Evolutionary conservation across 2,888 invertebrate genomes (phyloP), one percentile per base, ranked within the genome.

Genomic region (Ichneumoninae sp.): DNA sequence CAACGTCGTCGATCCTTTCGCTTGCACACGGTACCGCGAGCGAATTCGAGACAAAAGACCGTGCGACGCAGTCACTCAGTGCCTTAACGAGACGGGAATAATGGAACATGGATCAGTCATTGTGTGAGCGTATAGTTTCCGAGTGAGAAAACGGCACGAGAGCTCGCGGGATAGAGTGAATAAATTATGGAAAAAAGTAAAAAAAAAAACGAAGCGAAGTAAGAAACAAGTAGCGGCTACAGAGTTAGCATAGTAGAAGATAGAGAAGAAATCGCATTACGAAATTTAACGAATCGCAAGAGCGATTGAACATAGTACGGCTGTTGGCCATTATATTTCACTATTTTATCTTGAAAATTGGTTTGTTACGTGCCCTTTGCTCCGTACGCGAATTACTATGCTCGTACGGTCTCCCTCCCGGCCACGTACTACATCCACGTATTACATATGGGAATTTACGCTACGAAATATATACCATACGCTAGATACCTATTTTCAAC

Each of bases 301-400:
- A 30, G 77, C 84, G 87, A 88, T 88, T 86, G 84, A 86, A 87
- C 33, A 62, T n/a, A 57, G 50, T 66, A 78, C 80, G 78, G 40
- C 69, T 40, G 40, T 60, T 80, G 7, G 66, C 76, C 75, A 80
- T 87, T 87, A 83, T 82, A 85, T 86, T 88, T 85, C 87, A 84
- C 85, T 86, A 87, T 88, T 86, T 86, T 86, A 85, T 86, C 86
- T 85, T 83, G 86, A 88, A 90, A 90, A 91, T 90, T 90, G 88
- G 87, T 89, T 89, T 89, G 89, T 90, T 89, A 89, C 87, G 82
- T 82, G 83, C 87, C 83, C 85, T 86, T 87, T 85, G 74, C 80
- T 84, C 86, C 50, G 10, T 71, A 52, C 52, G 57, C 70, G 57
- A 75, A 70, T 60, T 50, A 36, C 71, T 36, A 47, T 47, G 33